Evolutionary conservation across 2,113 vertebrate species (phyloP).

Genomic region (Lates calcarifer): DNA sequence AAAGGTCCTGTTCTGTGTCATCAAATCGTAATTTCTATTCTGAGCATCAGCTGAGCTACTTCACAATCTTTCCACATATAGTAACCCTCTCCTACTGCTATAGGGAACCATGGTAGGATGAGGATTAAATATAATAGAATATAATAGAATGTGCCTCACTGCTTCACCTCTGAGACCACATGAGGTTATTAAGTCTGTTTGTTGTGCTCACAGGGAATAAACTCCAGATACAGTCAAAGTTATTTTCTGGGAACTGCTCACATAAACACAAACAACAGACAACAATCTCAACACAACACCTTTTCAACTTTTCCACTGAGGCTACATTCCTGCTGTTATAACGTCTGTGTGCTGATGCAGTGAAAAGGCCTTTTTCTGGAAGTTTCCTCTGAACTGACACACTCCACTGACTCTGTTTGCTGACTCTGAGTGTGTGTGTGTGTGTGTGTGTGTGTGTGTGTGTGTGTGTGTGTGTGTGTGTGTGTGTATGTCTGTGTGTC

Average conservation of each 20-base stretch:
- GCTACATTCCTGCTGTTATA: constrained; percentile 39
- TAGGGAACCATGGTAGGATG: too few relatives aligned
- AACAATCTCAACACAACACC: constrained; percentile 16
- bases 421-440: constrained; percentile 6
- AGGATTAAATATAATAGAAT: too few relatives aligned
- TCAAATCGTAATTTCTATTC: too few relatives aligned
- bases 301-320: constrained; percentile 10
- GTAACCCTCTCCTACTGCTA: too few relatives aligned
- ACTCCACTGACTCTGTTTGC: constrained; percentile 62
- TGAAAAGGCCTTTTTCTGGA: constrained; percentile 57
- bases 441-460: constrained; percentile 7
- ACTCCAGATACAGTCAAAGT: background rate
- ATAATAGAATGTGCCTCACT: background rate
- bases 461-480: constrained; percentile 25
- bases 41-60: background rate
- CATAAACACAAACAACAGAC: background rate
- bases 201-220: background rate
- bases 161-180: background rate
- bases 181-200: background rate
- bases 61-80: too few relatives aligned
- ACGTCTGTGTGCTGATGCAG: constrained; percentile 24
- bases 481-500: too few relatives aligned
- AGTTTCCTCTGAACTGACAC: constrained; percentile 55
- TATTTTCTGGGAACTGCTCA: too few relatives aligned
- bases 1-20: too few relatives aligned